Percentiles rank a stretch among this genome's conserved stretches.
phyloP scores from a whole-genome alignment of 1,140 invertebrate genomes.

The Drosophila pseudoananassae region DNA sequence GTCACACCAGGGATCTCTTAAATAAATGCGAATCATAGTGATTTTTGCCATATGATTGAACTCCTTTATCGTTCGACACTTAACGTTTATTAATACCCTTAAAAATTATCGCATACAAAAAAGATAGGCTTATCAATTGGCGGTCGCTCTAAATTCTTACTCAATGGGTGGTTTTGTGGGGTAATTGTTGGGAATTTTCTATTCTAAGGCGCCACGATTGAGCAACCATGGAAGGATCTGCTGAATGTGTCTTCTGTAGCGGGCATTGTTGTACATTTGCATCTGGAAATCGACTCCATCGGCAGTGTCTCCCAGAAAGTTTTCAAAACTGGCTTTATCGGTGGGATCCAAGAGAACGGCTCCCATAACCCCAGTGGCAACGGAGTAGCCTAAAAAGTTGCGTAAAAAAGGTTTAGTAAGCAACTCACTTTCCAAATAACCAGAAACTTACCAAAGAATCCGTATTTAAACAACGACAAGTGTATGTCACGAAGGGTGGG shows the following conservation, averaged over 20 bases:
- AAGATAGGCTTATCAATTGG: conserved; percentile 18
- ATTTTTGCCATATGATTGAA: background rate
- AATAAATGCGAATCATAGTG: background rate
- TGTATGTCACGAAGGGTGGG: conserved; percentile 66
- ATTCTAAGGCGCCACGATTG: conserved; percentile 64
- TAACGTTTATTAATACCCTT: conserved; percentile 7
- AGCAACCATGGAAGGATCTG: conserved; percentile 66
- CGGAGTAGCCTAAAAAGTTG: conserved; percentile 42
- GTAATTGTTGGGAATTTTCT: background rate
- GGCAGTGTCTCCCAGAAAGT: conserved; percentile 48
- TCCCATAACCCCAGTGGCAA: conserved; percentile 64
- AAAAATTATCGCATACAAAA: conserved; percentile 11
- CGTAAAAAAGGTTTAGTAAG: background rate
- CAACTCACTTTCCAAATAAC: background rate
- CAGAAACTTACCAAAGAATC: conserved; percentile 49
- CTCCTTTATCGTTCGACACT: conserved; percentile 7
- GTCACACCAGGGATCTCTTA: background rate
- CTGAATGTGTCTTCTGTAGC: conserved; percentile 67
- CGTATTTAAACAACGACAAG: conserved; percentile 50
- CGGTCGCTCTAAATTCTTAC: conserved; percentile 3
- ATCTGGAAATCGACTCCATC: conserved; percentile 62
- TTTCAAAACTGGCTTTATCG: conserved; percentile 61
- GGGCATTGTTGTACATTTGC: conserved; percentile 58
- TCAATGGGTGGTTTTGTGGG: background rate
- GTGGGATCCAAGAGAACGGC: conserved; percentile 68